Evolutionary conservation across 2,888 invertebrate genomes (phyloP).

Genomic region (Podabrus alpinus): DNA sequence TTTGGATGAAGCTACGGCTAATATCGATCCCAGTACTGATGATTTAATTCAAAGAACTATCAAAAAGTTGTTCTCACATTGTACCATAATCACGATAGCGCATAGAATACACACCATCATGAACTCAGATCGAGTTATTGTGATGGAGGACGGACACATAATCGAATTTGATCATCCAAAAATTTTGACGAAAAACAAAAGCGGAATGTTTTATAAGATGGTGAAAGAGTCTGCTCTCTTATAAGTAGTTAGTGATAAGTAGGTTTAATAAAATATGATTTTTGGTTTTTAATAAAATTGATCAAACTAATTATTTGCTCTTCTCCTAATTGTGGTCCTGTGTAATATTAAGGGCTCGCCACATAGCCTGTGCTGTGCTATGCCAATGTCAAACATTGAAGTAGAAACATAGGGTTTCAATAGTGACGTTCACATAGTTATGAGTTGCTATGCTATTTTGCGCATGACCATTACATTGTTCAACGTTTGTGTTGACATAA

Average conservation of each 20-base stretch:
- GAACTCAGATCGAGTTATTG: constrained; percentile 78
- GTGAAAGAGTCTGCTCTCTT: constrained; percentile 72
- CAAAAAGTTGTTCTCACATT: constrained; percentile 69
- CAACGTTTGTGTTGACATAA: too few species aligned
- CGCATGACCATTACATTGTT: too few species aligned
- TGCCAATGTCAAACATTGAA: too few species aligned
- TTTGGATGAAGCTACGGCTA: constrained; percentile 75
- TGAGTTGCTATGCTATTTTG: too few species aligned
- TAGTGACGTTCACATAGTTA: too few species aligned
- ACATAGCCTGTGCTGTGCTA: too few species aligned
- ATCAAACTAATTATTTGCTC: not conserved
- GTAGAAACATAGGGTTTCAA: too few species aligned
- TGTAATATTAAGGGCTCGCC: too few species aligned
- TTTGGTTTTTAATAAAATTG: not conserved
- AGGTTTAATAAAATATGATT: not conserved
- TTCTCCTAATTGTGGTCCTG: not conserved
- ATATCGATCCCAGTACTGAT: constrained; percentile 77
- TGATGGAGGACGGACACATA: constrained; percentile 77
- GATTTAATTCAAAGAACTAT: constrained; percentile 76
- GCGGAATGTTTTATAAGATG: constrained; percentile 66
- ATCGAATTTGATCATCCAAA: constrained; percentile 77
- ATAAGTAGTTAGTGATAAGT: not conserved
- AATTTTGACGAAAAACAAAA: constrained; percentile 62
- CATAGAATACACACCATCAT: constrained; percentile 82
- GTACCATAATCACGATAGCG: constrained; percentile 81